phyloP scores from a whole-genome alignment of 2,888 invertebrate species.

The Pediacus dermestoides region DNA sequence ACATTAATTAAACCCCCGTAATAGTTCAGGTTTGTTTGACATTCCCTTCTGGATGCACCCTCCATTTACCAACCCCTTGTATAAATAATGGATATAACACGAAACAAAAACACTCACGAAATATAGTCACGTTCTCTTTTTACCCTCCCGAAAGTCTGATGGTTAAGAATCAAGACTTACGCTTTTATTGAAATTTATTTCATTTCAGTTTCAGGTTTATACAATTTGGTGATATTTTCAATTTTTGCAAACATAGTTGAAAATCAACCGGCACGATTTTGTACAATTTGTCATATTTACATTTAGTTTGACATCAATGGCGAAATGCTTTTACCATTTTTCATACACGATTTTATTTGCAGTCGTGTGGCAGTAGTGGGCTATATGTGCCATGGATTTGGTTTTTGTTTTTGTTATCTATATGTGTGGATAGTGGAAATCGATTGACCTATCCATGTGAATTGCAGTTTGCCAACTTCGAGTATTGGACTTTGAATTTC shows the following conservation, averaged over 20 bases:
- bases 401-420: too few relatives aligned
- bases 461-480: too few relatives aligned
- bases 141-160: too few relatives aligned
- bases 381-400: too few relatives aligned
- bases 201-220: conserved; percentile 1
- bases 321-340: conserved; percentile 39
- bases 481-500: too few relatives aligned
- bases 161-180: too few relatives aligned
- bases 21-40: background rate
- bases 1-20: background rate
- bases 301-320: conserved; percentile 33
- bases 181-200: conserved; percentile 1
- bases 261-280: conserved; percentile 13
- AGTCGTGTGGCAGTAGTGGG: too few relatives aligned
- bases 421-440: too few relatives aligned
- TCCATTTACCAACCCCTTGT: conserved; percentile 3
- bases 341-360: too few relatives aligned
- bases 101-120: conserved; percentile 1
- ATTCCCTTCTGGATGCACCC: conserved; percentile 3
- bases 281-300: conserved; percentile 25
- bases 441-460: too few relatives aligned
- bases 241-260: too few relatives aligned
- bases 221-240: too few relatives aligned
- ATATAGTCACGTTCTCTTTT: conserved; percentile 3
- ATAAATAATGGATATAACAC: conserved; percentile 5